A percentile compares a stretch with the other conserved stretches of the same genome.
phyloP scores from a whole-genome alignment of 2,888 invertebrate species.

The Biston stratarius region DNA sequence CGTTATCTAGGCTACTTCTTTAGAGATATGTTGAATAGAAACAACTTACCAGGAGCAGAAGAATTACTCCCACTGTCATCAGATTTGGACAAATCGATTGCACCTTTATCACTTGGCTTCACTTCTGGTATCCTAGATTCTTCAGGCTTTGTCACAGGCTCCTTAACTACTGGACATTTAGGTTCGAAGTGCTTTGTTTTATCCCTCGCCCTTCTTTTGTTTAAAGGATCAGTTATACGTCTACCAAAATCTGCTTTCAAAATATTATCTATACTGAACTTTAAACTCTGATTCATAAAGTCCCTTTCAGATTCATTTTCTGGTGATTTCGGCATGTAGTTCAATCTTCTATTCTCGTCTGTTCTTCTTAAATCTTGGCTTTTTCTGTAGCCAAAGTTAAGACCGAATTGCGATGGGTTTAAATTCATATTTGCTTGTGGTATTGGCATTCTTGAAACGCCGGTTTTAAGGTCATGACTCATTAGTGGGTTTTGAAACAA shows the following conservation, averaged over 20 bases:
- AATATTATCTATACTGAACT: slow-evolving; percentile 95
- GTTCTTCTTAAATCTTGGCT: slow-evolving; percentile 61
- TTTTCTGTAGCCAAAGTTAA: slow-evolving; percentile 70
- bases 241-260: slow-evolving; percentile 94
- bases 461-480: slow-evolving; percentile 72
- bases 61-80: slow-evolving; percentile 79
- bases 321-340: slow-evolving; percentile 70
- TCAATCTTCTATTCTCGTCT: slow-evolving; percentile 69
- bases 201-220: slow-evolving; percentile 82
- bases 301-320: slow-evolving; percentile 75
- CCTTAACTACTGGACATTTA: slow-evolving; percentile 68
- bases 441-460: slow-evolving; percentile 62
- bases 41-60: slow-evolving; percentile 76
- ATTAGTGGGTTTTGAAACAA: slow-evolving; percentile 77
- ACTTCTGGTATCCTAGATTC: slow-evolving; percentile 77
- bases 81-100: slow-evolving; percentile 78
- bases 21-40: too few species aligned
- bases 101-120: slow-evolving; percentile 73
- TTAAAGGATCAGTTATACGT: slow-evolving; percentile 89
- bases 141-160: slow-evolving; percentile 64
- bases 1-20: too few species aligned
- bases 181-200: slow-evolving; percentile 66
- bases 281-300: slow-evolving; percentile 87
- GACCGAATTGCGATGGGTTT: slow-evolving; percentile 64
- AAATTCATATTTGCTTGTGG: slow-evolving; percentile 66